Evolutionary conservation across 2,113 vertebrate species (phyloP), one percentile per base, ranked within the genome.

Genomic region (Lipophrys pholis): DNA sequence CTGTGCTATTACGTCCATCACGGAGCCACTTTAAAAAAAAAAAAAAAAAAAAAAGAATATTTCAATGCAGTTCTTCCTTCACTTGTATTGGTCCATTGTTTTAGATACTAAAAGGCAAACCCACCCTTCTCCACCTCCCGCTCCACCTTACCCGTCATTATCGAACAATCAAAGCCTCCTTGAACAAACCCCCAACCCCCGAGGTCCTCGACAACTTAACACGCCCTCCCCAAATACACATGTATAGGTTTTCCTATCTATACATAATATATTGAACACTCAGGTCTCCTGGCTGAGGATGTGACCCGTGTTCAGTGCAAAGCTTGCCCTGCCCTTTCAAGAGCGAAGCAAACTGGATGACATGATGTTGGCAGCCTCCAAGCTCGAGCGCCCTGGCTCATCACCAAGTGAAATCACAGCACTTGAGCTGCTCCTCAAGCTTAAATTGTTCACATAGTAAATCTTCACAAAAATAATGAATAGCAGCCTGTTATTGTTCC

Each of bases 391-490:
- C 58, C 7, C 74, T 76, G 80, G 80, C 80, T 86, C 83, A 78
- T 86, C 87, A 86, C 79, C 78, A 83, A 73, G 38, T 42, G 58
- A 74, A 78, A 81, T 76, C 70, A 75, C 64, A 65, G 38, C 39
- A 70, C 70, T 71, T 14, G 7, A 53, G 57, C 57, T 48, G 57
- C 57, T 48, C 36, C 55, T 48, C 40, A 17, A 38, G 60, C 50
- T 42, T 38, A 72, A 60, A 81, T 35, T 30, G 78, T 83, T 87
- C 84, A 85, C 80, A 50, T 78, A 51, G 72, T 84, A 84, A 88
- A 88, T 82, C 78, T 75, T 46, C 16, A 14, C 35, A 36, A 36
- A 58, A 84, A 76, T 84, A 83, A 80, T 69, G 72, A 83, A 81
- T 62, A 62, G 74, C 57, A 69, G 81, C 62, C 70, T 73, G 70